phyloP scores from a whole-genome alignment of 1,140 invertebrate species.

The Teleogryllus occipitalis region DNA sequence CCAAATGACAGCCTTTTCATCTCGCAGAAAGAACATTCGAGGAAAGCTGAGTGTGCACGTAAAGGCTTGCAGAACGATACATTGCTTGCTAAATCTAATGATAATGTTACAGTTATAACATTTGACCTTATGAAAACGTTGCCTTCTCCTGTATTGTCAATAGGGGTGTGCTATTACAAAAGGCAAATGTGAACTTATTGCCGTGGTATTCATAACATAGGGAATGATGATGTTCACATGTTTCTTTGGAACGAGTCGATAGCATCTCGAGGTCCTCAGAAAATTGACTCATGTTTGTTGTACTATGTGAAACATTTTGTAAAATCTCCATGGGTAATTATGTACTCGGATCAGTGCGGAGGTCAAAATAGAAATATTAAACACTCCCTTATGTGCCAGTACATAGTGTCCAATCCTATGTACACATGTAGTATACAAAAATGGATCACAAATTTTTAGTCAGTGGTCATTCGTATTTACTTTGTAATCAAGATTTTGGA shows the following conservation, averaged over 20 bases:
- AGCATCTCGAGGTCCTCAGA: no score
- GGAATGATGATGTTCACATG: neutral
- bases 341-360: conserved; percentile 27
- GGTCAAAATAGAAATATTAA: conserved; percentile 27
- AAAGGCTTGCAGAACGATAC: no score
- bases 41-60: no score
- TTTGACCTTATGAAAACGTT: neutral
- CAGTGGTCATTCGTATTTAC: neutral
- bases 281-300: no score
- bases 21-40: no score
- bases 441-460: conserved; percentile 25
- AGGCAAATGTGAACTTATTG: conserved; percentile 26
- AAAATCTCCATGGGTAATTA: conserved; percentile 16
- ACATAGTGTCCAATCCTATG: conserved; percentile 15
- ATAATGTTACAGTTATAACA: no score
- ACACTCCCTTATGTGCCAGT: conserved; percentile 20
- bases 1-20: no score
- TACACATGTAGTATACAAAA: conserved; percentile 18
- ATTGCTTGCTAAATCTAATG: no score
- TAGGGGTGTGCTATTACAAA: conserved; percentile 24
- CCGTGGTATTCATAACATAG: neutral
- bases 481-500: neutral
- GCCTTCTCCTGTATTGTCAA: neutral
- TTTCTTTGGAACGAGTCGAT: conserved; percentile 22
- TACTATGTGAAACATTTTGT: conserved; percentile 22